phyloP scores from a whole-genome alignment of 1,140 invertebrate genomes.

The Reticulitermes speratus region DNA sequence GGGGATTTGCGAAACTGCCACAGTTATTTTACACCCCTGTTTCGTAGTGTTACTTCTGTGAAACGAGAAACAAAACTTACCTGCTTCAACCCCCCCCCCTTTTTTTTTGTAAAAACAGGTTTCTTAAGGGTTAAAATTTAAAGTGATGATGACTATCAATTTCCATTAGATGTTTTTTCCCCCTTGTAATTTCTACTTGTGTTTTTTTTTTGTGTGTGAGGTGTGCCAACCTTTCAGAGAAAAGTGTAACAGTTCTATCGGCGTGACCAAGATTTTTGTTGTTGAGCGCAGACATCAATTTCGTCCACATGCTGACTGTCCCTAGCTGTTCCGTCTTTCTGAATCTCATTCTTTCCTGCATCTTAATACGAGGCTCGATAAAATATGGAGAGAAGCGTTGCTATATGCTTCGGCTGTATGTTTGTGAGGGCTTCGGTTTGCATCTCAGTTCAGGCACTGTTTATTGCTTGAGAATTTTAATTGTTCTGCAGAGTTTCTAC shows the following conservation, averaged over 20 bases:
- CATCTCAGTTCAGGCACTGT: no score
- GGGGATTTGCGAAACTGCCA: no score
- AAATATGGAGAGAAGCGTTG: no score
- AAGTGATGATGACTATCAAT: slow-evolving; percentile 4
- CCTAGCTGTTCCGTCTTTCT: no score
- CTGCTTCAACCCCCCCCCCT: background rate
- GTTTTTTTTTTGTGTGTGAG: background rate
- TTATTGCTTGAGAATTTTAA: no score
- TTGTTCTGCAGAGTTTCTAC: no score
- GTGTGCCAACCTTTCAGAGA: background rate
- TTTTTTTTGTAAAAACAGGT: background rate
- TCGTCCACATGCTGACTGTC: no score
- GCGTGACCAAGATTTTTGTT: background rate
- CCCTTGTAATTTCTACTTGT: background rate
- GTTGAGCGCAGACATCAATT: background rate
- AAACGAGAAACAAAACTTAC: background rate
- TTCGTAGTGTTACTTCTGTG: background rate
- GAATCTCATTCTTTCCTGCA: no score
- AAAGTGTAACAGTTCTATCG: background rate
- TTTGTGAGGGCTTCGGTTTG: no score
- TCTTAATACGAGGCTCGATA: no score
- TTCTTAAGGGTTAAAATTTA: slow-evolving; percentile 9
- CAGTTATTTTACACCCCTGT: background rate
- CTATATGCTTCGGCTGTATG: no score
- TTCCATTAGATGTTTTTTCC: background rate